Conservation (phyloP, 2,113 vertebrate species). For the Cyprinus carpio region DNA sequence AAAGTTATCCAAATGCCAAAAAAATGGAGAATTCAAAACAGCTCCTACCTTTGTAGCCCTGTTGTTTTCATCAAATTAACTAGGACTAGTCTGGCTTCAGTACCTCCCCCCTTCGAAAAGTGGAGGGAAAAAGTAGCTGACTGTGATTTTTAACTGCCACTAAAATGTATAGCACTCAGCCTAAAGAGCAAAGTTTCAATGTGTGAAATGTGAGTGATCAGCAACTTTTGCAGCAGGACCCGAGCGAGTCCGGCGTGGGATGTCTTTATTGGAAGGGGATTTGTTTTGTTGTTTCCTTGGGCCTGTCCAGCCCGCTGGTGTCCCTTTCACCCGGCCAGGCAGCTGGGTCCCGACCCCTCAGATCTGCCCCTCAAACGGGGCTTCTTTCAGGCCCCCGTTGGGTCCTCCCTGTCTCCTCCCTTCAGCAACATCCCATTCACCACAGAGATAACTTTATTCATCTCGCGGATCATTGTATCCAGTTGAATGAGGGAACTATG, state of each 20-base stretch:
- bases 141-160: constrained; percentile 15
- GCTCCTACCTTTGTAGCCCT: constrained; percentile 77
- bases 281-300: constrained; percentile 84
- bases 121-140: constrained; percentile 54
- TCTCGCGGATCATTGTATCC: constrained; percentile 97
- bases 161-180: constrained; percentile 65
- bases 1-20: constrained; percentile 27
- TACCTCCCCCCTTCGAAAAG: constrained; percentile 26
- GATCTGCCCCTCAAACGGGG: constrained; percentile 83
- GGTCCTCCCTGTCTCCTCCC: constrained; percentile 91
- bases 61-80: constrained; percentile 66
- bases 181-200: constrained; percentile 64
- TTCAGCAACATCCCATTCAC: constrained; percentile 96
- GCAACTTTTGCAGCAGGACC: constrained; percentile 71
- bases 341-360: constrained; percentile 97
- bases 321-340: constrained; percentile 88
- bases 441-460: constrained; percentile 99
- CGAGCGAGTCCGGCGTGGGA: constrained; percentile 72
- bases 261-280: constrained; percentile 78
- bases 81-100: constrained; percentile 40
- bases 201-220: constrained; percentile 71
- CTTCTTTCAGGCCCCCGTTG: constrained; percentile 87
- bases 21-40: constrained; percentile 60
- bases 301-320: constrained; percentile 89
- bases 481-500: constrained; percentile 92